Conservation (phyloP, 2,797 vertebrate species). For the Pseudomugil gertrudae region DNA sequence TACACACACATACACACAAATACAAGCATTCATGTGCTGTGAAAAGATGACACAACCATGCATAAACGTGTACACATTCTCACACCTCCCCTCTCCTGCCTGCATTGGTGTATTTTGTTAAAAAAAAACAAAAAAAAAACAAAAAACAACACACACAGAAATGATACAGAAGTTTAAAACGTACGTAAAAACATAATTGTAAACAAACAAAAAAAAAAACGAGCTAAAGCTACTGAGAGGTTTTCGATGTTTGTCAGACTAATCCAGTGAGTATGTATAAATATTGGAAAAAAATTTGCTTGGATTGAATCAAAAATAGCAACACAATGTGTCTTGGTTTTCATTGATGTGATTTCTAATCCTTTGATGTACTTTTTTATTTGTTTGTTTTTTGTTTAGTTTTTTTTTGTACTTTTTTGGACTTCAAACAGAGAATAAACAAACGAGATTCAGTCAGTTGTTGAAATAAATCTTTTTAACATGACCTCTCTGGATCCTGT, state of each 20-base stretch:
- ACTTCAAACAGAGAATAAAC: slow-evolving; percentile 81
- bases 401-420: slow-evolving; percentile 98
- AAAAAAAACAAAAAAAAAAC: slow-evolving; percentile 34
- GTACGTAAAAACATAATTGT: slow-evolving; percentile 75
- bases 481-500: slow-evolving; percentile 72
- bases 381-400: slow-evolving; percentile 22
- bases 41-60: slow-evolving; percentile 50
- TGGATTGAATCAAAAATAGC: slow-evolving; percentile 81
- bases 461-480: slow-evolving; percentile 97
- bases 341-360: slow-evolving; percentile 94
- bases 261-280: slow-evolving; percentile 88
- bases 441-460: slow-evolving; percentile 83
- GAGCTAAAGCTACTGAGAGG: slow-evolving; percentile 77
- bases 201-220: slow-evolving; percentile 63
- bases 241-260: slow-evolving; percentile 88
- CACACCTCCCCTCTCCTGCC: slow-evolving; percentile 87
- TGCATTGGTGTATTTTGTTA: slow-evolving; percentile 97
- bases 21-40: slow-evolving; percentile 40
- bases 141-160: slow-evolving; percentile 80
- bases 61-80: slow-evolving; percentile 45
- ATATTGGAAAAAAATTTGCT: slow-evolving; percentile 82
- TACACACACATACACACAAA: slow-evolving; percentile 28
- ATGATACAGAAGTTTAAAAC: slow-evolving; percentile 83
- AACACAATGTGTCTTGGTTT: slow-evolving; percentile 86
- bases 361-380: slow-evolving; percentile 86